Base-by-base conservation (phyloP, 2,888 invertebrate species). In the Melanotus villosus region DNA sequence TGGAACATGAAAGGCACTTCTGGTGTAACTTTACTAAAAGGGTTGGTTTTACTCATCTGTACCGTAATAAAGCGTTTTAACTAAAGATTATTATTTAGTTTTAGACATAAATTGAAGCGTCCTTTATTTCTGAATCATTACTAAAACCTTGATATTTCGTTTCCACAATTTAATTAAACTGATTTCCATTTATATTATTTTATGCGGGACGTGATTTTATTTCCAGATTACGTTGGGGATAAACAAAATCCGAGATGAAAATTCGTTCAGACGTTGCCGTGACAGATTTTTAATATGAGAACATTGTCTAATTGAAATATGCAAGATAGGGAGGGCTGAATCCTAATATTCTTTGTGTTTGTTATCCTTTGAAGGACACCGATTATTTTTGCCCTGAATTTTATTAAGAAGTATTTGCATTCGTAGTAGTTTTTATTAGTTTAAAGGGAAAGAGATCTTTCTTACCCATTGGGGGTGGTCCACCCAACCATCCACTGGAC, bases 401-500 rank as follows among this genome's bases (percentile, higher is more conserved):
- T n/a, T n/a, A n/a, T n/a, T n/a, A n/a, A n/a, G n/a, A n/a, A n/a
- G n/a, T n/a, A n/a, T n/a, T n/a, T n/a, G n/a, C n/a, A n/a, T n/a
- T n/a, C n/a, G n/a, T n/a, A n/a, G n/a, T n/a, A n/a, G n/a, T n/a
- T n/a, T n/a, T n/a, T n/a, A n/a, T n/a, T n/a, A n/a, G n/a, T n/a
- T n/a, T n/a, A n/a, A n/a, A n/a, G n/a, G n/a, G n/a, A n/a, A n/a
- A n/a, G n/a, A n/a, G n/a, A n/a, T n/a, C n/a, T n/a, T n/a, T n/a
- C 64, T 30, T 54, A 70, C 70, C 70, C 38, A 70, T 45, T 26
- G 71, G 63, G 16, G 65, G 52, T 18, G 70, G 65, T 72, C 10
- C 81, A 73, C 84, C 81, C 73, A 88, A 89, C 73, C 92, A 91
- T 73, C 93, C 87, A 92, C 93, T 93, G 71, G 91, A 92, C 47